These are phyloP conservation scores for Podabrus alpinus DNA, from an alignment of 2,888 invertebrate genomes.

Conservation along the genomic window DNA sequence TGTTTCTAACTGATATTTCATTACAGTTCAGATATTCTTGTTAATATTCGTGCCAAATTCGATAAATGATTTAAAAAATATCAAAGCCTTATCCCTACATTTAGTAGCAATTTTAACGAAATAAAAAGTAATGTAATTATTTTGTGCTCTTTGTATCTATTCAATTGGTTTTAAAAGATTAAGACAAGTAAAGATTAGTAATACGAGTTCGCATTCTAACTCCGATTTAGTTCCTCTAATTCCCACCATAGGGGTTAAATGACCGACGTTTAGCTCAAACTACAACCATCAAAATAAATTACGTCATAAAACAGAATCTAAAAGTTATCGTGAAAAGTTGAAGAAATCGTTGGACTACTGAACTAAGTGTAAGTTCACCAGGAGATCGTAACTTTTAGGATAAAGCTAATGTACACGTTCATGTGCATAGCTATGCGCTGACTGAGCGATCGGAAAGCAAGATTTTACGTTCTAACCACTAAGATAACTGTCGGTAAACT, in stretches of 20 bases:
- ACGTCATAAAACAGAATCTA: constrained; percentile 31
- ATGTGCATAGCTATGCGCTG: constrained; percentile 34
- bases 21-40: constrained; percentile 34
- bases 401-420: constrained; percentile 43
- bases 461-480: constrained; percentile 34
- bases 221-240: constrained; percentile 44
- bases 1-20: constrained; percentile 44
- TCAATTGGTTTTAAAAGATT: constrained; percentile 39
- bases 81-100: neutral
- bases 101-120: constrained; percentile 3
- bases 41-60: constrained; percentile 3
- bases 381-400: constrained; percentile 43
- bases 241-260: constrained; percentile 44
- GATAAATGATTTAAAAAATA: neutral
- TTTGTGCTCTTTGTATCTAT: constrained; percentile 35
- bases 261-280: constrained; percentile 42
- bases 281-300: constrained; percentile 39
- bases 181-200: constrained; percentile 39
- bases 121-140: constrained; percentile 30
- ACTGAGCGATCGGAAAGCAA: constrained; percentile 42
- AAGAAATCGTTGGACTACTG: constrained; percentile 40
- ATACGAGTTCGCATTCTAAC: constrained; percentile 41
- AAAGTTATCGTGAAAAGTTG: constrained; percentile 27
- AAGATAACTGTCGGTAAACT: constrained; percentile 25
- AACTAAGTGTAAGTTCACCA: constrained; percentile 40